Conservation (phyloP, 1,140 invertebrate species). For the Hylaeus volcanicus region DNA sequence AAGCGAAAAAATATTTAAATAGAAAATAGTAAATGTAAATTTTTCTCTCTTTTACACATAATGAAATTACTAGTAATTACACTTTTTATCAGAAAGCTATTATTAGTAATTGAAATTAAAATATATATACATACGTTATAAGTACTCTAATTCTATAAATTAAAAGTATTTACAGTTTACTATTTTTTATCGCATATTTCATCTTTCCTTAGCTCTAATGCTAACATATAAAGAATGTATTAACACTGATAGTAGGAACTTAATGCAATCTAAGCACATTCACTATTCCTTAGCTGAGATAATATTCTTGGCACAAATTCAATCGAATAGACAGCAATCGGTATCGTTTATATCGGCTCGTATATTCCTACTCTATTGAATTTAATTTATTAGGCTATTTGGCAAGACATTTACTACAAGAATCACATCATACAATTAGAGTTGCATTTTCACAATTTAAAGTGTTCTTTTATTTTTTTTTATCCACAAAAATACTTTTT, state of each 20-base stretch:
- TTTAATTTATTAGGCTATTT: slow-evolving; percentile 38
- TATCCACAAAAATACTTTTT: slow-evolving; percentile 33
- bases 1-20: slow-evolving; percentile 26
- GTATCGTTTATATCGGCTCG: not conserved
- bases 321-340: slow-evolving; percentile 12
- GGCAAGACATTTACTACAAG: slow-evolving; percentile 40
- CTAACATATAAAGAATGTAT: slow-evolving; percentile 22
- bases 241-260: slow-evolving; percentile 44
- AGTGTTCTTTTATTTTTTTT: slow-evolving; percentile 2
- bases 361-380: slow-evolving; percentile 6
- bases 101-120: not conserved
- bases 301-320: slow-evolving; percentile 34
- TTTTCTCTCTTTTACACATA: not conserved
- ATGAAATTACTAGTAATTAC: not conserved
- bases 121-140: not conserved
- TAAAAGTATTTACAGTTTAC: slow-evolving; percentile 20
- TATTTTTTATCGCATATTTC: slow-evolving; percentile 10
- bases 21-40: slow-evolving; percentile 13
- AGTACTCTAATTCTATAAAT: not conserved
- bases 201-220: slow-evolving; percentile 26
- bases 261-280: slow-evolving; percentile 43
- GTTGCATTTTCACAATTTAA: slow-evolving; percentile 1
- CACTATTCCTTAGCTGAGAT: slow-evolving; percentile 9
- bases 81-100: not conserved
- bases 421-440: not conserved